Evolutionary conservation across 2,888 invertebrate species (phyloP), one percentile per base, ranked within the genome.

Genomic region (Herminia tarsipennalis): DNA sequence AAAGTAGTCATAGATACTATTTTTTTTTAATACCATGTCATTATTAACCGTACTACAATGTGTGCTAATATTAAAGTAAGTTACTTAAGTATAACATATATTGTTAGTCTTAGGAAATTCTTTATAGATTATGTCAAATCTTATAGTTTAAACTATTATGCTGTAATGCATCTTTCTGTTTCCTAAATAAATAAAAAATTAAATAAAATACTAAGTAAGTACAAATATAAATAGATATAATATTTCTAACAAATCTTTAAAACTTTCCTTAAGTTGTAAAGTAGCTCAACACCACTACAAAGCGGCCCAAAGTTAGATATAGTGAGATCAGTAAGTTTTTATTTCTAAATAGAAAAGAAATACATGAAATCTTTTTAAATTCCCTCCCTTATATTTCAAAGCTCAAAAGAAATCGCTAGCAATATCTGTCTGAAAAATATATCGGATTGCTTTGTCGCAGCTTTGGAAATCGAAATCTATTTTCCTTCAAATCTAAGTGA

Each of bases 401-500:
- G 91, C 90, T 90, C 89, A 90, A 90, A 88, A 91, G 91, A 89
- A 90, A 90, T 90, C 91, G 90, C 89, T 88, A 81, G 89, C 91
- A 90, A 91, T 91, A 91, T 91, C 90, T 89, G 90, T 89, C 90
- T 91, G 90, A 90, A 91, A 91, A 90, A 91, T 91, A 91, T 91
- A 90, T 91, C 91, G 90, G 90, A 91, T 90, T 90, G 90, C 91
- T 90, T 91, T 91, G 91, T 91, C 90, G 90, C 88, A 89, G 91
- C 90, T 89, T 89, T 89, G 83, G 83, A 89, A 90, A 90, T 90
- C 91, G 89, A 91, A 90, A 91, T 91, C 90, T 91, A 91, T 91
- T 90, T 91, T 91, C 91, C 91, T 90, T 91, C 91, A 90, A 91
- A 91, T 90, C 91, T 91, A 91, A 91, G 91, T 89, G 91, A 91